Conservation (phyloP, 1,140 invertebrate genomes). For the Panagrolaimus sp. region DNA sequence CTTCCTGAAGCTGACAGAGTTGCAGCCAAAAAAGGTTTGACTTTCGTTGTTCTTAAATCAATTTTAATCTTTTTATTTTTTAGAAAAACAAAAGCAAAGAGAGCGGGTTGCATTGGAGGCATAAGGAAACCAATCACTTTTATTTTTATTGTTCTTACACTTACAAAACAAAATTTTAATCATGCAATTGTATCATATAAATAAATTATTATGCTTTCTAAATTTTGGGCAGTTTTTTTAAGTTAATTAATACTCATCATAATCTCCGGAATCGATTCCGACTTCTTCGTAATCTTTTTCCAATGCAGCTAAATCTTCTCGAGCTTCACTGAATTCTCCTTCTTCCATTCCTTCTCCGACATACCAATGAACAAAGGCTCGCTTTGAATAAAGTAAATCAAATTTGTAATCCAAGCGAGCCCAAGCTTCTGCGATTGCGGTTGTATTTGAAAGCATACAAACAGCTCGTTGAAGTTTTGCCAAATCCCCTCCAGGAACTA, state of each 20-base stretch:
- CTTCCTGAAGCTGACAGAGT: conserved; percentile 17
- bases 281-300: conserved; percentile 50
- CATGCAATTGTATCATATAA: no score
- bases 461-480: conserved; percentile 61
- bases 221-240: no score
- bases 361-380: conserved; percentile 76
- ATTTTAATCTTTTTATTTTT: not conserved
- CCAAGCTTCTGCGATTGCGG: conserved; percentile 70
- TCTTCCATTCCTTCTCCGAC: conserved; percentile 80
- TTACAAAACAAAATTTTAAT: no score
- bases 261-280: conserved; percentile 10
- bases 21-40: conserved; percentile 4
- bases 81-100: conserved; percentile 7
- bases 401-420: conserved; percentile 66
- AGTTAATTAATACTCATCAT: conserved; percentile 9
- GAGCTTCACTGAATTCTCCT: conserved; percentile 77
- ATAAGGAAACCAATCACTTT: not conserved
- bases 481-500: conserved; percentile 57
- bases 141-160: no score
- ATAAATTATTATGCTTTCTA: no score
- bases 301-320: conserved; percentile 72
- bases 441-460: conserved; percentile 76
- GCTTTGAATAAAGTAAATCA: conserved; percentile 70
- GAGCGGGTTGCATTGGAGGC: conserved; percentile 28
- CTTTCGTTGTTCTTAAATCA: not conserved